Conservation (phyloP, 2,888 invertebrate genomes). For the Plutella xylostella region DNA sequence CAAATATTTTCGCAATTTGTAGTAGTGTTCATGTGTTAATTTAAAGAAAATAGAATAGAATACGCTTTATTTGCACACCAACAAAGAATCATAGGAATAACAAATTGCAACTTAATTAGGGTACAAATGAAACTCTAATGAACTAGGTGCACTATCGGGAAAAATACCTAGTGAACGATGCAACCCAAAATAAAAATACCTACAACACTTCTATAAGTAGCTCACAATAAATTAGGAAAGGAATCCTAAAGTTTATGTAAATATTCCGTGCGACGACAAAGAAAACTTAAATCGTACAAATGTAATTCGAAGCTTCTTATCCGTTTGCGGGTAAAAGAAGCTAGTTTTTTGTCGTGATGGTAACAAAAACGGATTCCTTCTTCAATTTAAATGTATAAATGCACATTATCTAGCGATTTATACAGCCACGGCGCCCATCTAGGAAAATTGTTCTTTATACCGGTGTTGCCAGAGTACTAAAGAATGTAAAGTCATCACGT, state of each 20-base stretch:
- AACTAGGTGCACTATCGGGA: background rate
- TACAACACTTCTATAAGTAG: too few species aligned
- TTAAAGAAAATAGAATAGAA: background rate
- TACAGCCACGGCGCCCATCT: background rate
- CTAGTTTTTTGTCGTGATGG: background rate
- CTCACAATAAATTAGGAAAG: too few species aligned
- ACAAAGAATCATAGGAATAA: too few species aligned
- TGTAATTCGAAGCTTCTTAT: background rate
- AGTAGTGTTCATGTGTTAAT: background rate
- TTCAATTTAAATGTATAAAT: slow-evolving; percentile 2
- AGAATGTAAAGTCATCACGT: slow-evolving; percentile 17
- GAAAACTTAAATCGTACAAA: background rate
- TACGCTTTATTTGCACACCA: too few species aligned
- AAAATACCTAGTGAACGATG: background rate
- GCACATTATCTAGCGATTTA: slow-evolving; percentile 4
- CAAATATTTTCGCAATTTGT: background rate
- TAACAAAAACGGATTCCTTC: background rate
- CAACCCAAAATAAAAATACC: too few species aligned
- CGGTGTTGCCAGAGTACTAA: too few species aligned
- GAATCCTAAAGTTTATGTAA: background rate
- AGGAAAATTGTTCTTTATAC: slow-evolving; percentile 19
- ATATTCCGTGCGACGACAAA: background rate
- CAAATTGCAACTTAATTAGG: too few species aligned
- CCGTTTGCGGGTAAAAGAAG: background rate
- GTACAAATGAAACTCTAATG: background rate